Conservation (phyloP, 2,113 vertebrate species). For the Myiozetetes cayanensis region DNA sequence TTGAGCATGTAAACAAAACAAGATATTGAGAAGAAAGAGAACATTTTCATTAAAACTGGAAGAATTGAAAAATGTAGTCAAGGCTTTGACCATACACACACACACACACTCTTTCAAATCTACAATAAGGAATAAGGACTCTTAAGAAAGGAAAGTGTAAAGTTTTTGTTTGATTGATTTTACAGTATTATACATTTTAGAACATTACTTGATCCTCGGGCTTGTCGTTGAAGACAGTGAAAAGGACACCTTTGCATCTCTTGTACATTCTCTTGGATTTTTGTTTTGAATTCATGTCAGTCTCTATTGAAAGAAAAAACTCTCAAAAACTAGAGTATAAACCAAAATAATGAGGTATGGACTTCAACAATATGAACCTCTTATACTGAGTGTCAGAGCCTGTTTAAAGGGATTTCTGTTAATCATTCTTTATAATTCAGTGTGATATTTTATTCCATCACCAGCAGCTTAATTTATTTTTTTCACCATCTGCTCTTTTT, state of each 20-base stretch:
- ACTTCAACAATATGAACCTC: neutral
- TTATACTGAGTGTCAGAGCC: neutral
- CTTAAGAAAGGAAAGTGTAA: neutral
- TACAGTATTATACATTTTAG: neutral
- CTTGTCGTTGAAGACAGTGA: neutral
- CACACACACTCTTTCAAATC: neutral
- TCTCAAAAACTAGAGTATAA: neutral
- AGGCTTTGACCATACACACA: neutral
- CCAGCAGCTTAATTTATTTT: constrained; percentile 74
- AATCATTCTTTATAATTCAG: constrained; percentile 70
- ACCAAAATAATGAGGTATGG: neutral
- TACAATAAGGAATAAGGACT: neutral
- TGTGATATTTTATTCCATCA: constrained; percentile 71
- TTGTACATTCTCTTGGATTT: neutral
- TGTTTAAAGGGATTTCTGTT: constrained; percentile 58
- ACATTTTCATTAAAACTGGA: neutral
- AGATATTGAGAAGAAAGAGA: neutral
- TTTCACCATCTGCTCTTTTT: constrained; percentile 76
- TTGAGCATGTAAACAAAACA: neutral
- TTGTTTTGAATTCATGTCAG: neutral
- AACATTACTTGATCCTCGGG: neutral
- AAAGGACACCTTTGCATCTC: neutral
- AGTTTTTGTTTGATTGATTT: neutral
- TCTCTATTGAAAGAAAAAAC: neutral
- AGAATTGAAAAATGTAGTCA: neutral